Conservation (phyloP, 1,140 invertebrate species). For the Drosophila mauritiana region DNA sequence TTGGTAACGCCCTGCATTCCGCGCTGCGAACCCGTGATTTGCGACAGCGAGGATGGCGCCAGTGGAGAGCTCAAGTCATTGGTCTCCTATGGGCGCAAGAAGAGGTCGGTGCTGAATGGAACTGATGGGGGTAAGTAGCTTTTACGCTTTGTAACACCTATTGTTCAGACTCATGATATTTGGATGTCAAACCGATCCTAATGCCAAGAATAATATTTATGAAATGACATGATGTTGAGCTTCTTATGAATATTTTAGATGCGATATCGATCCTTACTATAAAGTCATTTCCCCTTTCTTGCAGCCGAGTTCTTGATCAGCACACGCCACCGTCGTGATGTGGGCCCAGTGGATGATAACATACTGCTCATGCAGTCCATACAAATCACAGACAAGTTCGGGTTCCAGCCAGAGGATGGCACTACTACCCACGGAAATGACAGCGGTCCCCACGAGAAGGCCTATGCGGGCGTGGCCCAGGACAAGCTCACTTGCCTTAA, state of each 20-base stretch:
- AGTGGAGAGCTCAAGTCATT: slow-evolving; percentile 91
- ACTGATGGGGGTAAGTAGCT: slow-evolving; percentile 70
- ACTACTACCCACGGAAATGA: slow-evolving; percentile 44
- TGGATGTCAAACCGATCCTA: too few relatives aligned
- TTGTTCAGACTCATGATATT: too few relatives aligned
- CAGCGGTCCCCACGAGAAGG: slow-evolving; percentile 72
- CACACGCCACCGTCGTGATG: slow-evolving; percentile 74
- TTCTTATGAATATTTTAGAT: neutral
- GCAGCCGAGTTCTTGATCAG: slow-evolving; percentile 77
- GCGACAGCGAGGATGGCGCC: slow-evolving; percentile 91
- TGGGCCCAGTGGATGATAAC: slow-evolving; percentile 88
- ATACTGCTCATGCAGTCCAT: slow-evolving; percentile 95
- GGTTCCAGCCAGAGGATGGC: slow-evolving; percentile 88
- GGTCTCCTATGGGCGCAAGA: slow-evolving; percentile 90
- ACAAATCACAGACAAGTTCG: slow-evolving; percentile 96
- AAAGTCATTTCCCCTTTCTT: slow-evolving; percentile 4
- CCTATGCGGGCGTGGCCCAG: slow-evolving; percentile 77
- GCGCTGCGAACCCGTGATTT: slow-evolving; percentile 94
- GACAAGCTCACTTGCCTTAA: slow-evolving; percentile 84
- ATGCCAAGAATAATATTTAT: too few relatives aligned
- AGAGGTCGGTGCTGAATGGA: slow-evolving; percentile 74
- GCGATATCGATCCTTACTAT: neutral
- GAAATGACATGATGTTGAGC: neutral
- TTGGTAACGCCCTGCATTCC: slow-evolving; percentile 97
- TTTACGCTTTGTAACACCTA: neutral